Evolutionary conservation across 2,888 invertebrate species (phyloP).

Genomic region (Octodonta nipae): DNA sequence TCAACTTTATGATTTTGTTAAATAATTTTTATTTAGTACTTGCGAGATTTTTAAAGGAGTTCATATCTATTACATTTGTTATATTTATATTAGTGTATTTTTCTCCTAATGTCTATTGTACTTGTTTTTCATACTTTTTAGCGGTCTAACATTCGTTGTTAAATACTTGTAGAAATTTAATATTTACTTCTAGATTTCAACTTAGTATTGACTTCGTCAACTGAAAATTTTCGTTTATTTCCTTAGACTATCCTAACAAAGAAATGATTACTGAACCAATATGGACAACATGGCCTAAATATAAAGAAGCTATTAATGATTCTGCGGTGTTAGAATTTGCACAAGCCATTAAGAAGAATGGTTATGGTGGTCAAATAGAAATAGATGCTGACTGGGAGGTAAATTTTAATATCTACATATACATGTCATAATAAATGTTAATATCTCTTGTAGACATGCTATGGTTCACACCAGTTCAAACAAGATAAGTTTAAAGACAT

Average conservation of each 20-base stretch:
- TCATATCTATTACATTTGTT: too few species aligned
- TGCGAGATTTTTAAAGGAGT: too few species aligned
- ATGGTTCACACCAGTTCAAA: slow-evolving; percentile 67
- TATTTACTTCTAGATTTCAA: too few species aligned
- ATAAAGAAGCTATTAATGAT: slow-evolving; percentile 54
- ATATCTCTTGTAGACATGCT: slow-evolving; percentile 44
- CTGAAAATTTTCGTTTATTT: too few species aligned
- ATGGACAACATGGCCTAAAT: slow-evolving; percentile 80
- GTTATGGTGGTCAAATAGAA: slow-evolving; percentile 66
- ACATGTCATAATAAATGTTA: slow-evolving; percentile 2
- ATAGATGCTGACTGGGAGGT: slow-evolving; percentile 80
- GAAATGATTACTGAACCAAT: slow-evolving; percentile 65
- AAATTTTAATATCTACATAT: slow-evolving; percentile 2
- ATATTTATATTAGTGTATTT: too few species aligned
- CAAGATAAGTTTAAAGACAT: slow-evolving; percentile 49
- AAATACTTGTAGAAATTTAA: too few species aligned
- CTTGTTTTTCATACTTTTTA: too few species aligned
- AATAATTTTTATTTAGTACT: too few species aligned
- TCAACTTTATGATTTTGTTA: too few species aligned
- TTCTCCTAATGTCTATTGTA: too few species aligned
- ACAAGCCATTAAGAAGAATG: slow-evolving; percentile 48
- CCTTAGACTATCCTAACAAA: slow-evolving; percentile 43
- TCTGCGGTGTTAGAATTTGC: slow-evolving; percentile 48
- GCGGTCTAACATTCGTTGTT: too few species aligned
- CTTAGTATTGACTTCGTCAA: too few species aligned